Base-by-base conservation (phyloP, 92 coral and sea anemone species). In the Zoanthus sansibaricus region DNA sequence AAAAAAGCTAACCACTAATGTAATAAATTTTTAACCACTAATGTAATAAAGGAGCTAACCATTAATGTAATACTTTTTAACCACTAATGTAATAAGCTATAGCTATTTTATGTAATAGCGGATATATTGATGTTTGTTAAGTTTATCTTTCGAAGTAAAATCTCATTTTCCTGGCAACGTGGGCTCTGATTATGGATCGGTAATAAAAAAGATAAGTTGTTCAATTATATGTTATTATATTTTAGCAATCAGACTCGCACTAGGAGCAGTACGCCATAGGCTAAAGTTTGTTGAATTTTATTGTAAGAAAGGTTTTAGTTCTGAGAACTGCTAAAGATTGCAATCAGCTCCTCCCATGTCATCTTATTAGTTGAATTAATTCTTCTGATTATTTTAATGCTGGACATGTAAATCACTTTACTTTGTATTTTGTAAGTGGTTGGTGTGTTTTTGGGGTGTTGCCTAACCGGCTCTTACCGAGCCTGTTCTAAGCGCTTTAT, bases 271-370 rank as follows among this genome's bases (percentile, higher is more conserved):
- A 76, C 17, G 82, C 45, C 62, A 76, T 76, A 49, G 82, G 82
- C 67, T 76, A 76, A 76, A 76, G 82, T 76, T 76, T 76, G 62
- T 76, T 76, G 62, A 76, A 49, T 61, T 61, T 76, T 76, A 76
- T 76, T 76, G 82, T 76, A 78, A 78, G 83, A 78, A 78, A 78
- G 83, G 67, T 78, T 54, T 78, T 55, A 61, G 61, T 78, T 67
- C 83, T 67, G 67, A 78, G 61, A 78, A 78, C 83, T 78, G 83
- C 83, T 78, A 78, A 78, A 54, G 83, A 20, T 78, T 78, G 83
- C 68, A 78, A 67, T 47, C 47, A 67, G 71, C 83, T 76, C 66
- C 52, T 48, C 52, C 52, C 52, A 76, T 76, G 30, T 37, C 82
- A 76, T 76, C 67, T 76, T 76, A 48, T 76, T 76, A 76, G 82